Conservation (phyloP, 2,113 vertebrate species). For the Irena cyanogastra region DNA sequence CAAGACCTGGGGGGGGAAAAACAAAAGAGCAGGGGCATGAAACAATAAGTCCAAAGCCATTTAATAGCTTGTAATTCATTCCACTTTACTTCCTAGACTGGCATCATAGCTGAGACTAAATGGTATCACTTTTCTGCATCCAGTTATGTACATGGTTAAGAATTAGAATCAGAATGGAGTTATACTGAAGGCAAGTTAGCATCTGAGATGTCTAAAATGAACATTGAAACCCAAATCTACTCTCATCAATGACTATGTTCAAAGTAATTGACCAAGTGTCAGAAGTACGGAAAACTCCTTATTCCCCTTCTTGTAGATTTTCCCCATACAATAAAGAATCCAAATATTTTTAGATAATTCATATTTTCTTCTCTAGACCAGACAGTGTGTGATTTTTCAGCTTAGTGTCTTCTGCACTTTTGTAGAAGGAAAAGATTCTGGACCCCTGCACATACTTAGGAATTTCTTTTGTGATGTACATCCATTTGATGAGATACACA, state of each 20-base stretch:
- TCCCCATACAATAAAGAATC: not conserved
- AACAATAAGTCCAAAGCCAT: not conserved
- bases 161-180: not conserved
- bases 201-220: not conserved
- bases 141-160: not conserved
- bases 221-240: not conserved
- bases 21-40: rapidly evolving
- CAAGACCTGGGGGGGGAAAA: not conserved
- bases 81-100: not conserved
- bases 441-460: not conserved
- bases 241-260: not conserved
- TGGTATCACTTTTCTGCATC: not conserved
- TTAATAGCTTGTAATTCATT: not conserved
- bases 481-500: not conserved
- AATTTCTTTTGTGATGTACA: not conserved
- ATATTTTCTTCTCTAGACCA: not conserved
- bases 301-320: not conserved
- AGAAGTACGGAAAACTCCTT: not conserved
- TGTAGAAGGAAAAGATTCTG: not conserved
- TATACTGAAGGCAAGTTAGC: not conserved
- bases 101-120: not conserved
- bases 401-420: not conserved
- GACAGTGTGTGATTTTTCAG: not conserved
- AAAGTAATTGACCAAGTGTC: not conserved
- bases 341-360: not conserved